Evolutionary conservation across 2,113 vertebrate genomes (phyloP), one percentile per base, ranked within the genome.

Genomic region (Sphaerodactylus townsendi): DNA sequence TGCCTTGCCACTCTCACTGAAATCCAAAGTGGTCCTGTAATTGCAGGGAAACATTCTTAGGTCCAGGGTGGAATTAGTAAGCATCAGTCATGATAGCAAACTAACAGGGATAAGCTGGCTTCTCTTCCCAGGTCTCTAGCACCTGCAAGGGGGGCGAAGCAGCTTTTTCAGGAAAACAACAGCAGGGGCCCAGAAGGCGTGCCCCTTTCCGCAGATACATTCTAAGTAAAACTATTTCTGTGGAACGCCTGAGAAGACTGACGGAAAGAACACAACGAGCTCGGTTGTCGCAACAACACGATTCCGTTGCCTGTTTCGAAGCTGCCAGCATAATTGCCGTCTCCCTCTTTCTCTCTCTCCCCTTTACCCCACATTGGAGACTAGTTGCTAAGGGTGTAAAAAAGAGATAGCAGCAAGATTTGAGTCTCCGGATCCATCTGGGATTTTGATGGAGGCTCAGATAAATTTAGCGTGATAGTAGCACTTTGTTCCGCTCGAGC

Each of bases 361-460:
- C 77, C 25, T 39, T 6, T 35, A 48, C 56, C 69, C 5, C 65
- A 75, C 56, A 81, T 70, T 77, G 73, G 73, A 71, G 75, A 77
- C 50, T 64, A 64, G 73, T 46, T 84, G 64, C 79, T 86, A 19
- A 65, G 81, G 65, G 39, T 87, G 66, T 30, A 79, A 87, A 70
- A 65, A 25, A 68, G 41, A 72, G 19, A 56, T 25, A 87, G 76
- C n/a, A 33, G 71, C 65, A 30, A 44, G 59, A 65, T 25, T 77
- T 53, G 50, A 84, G 70, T 77, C 0, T 0, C 44, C 66, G 2
- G 83, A 68, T 72, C 87, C 5, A 0, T 53, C 74, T 85, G 79
- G 74, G 82, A n/a, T 85, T 62, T 87, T 87, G 53, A 85, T 8
- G 81, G 82, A 59, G 15, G 28, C 69, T 85, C 28, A 30, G 35